phyloP scores from a whole-genome alignment of 2,113 vertebrate species.

The Alexandromys fortis region DNA sequence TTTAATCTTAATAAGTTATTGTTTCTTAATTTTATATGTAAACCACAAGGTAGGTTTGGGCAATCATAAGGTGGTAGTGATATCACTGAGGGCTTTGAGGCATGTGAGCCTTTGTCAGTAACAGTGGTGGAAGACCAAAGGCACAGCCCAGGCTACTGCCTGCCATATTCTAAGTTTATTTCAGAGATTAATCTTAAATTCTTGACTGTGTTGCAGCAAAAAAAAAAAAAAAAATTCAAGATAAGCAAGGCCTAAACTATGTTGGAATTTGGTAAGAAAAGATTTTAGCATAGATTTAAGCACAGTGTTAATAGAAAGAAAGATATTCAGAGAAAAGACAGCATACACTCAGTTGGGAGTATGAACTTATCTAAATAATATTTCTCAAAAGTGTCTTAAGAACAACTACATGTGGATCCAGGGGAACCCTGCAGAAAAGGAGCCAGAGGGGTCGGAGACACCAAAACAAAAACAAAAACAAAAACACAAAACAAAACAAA shows the following conservation, averaged over 20 bases:
- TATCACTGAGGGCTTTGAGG: not conserved
- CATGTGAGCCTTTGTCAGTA: not conserved
- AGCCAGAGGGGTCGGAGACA: not conserved
- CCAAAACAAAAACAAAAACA: not conserved
- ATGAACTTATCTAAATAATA: not conserved
- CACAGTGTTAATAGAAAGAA: not conserved
- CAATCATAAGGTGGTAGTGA: not conserved
- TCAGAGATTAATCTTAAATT: not conserved
- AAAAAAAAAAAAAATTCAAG: not conserved
- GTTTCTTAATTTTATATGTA: not conserved
- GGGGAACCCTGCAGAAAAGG: not conserved
- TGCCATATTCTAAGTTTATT: not conserved
- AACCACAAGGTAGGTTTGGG: not conserved
- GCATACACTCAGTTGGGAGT: too few species aligned
- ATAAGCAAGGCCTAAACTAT: not conserved
- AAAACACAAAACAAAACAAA: too few species aligned
- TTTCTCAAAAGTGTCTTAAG: not conserved
- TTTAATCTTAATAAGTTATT: not conserved
- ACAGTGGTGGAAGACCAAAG: too few species aligned
- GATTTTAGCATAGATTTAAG: not conserved
- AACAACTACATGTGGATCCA: not conserved
- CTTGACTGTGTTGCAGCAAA: not conserved
- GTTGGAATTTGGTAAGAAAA: not conserved
- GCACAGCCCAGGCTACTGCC: not conserved
- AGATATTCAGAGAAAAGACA: not conserved